Conservation (phyloP, 2,888 invertebrate genomes). For the Drosophila tripunctata region DNA sequence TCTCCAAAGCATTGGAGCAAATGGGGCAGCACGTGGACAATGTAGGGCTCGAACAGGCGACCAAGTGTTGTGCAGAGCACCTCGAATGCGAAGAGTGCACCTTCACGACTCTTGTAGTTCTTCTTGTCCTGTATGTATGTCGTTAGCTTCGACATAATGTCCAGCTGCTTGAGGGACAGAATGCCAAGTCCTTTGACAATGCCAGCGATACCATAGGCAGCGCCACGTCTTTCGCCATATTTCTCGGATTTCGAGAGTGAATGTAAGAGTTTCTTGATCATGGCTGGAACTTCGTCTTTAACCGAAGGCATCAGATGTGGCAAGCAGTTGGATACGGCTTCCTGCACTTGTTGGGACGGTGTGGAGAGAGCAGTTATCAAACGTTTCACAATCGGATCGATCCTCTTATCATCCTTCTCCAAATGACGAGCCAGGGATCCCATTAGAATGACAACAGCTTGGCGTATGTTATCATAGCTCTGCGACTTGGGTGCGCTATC, state of each 20-base stretch:
- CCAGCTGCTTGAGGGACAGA: constrained; percentile 95
- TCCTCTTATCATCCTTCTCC: constrained; percentile 93
- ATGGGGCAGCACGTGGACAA: constrained; percentile 98
- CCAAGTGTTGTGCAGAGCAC: constrained; percentile 96
- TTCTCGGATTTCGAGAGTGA: constrained; percentile 95
- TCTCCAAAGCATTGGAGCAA: constrained; percentile 98
- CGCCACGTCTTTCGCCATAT: constrained; percentile 93
- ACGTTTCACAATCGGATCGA: constrained; percentile 96
- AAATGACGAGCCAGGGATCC: constrained; percentile 98
- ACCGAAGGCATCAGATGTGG: constrained; percentile 97
- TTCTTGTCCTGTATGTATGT: constrained; percentile 98
- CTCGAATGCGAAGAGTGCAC: constrained; percentile 98
- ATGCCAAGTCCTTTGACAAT: constrained; percentile 98
- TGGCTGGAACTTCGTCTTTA: constrained; percentile 94
- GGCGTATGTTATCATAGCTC: constrained; percentile 95
- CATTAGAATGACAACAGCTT: constrained; percentile 98
- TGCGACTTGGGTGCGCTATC: constrained; percentile 96
- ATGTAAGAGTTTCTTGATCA: constrained; percentile 94
- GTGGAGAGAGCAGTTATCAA: constrained; percentile 96
- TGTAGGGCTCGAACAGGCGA: constrained; percentile 98
- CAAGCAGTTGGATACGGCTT: constrained; percentile 97
- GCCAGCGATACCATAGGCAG: constrained; percentile 98
- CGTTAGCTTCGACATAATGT: constrained; percentile 97
- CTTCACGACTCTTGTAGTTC: constrained; percentile 96
- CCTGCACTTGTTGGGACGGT: constrained; percentile 99